Base-by-base conservation (phyloP, 2,113 vertebrate genomes). In the Dasyprocta punctata region DNA sequence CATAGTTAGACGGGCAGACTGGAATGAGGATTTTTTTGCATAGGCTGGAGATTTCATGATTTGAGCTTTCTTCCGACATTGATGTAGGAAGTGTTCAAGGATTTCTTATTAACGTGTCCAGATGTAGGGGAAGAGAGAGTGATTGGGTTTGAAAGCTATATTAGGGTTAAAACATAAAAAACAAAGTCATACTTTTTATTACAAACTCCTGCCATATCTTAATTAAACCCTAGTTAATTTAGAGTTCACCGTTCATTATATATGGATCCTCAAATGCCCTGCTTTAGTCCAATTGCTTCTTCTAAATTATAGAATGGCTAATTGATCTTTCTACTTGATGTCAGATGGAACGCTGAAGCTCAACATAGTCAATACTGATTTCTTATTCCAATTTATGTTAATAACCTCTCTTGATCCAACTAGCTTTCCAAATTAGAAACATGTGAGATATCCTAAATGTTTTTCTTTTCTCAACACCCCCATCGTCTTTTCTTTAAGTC, bases 381-480 rank as follows among this genome's bases (percentile, higher is more conserved):
- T 78, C 65, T 97, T 92, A 89, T 87, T 95, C 54, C n/a, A 96
- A 75, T 49, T 65, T 88, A 90, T 88, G 54, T 47, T 38, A 95
- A 94, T 92, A 36, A 87, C n/a, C 17, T 96, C 88, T 78, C 52
- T 54, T 10, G 86, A 44, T 93, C 38, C 4, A 41, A 54, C 26
- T 54, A 80, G 30, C 81, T 94, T 95, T 92, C 58, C 36, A 83
- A 83, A 77, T 95, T 95, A 67, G 47, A 90, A 95, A 81, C 30
- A 54, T 92, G 41, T 33, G 65, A 94, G 14, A 71, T 75, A 92
- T 49, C 69, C 69, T 90, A 84, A 33, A 81, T 73, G 12, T 61
- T 73, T 75, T 65, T 90, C 30, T 89, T 44, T 89, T 95, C 52
- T 95, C 7, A 47, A 33, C 14, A 67, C 19, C 0, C 8, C 36